Evolutionary conservation across 1,140 invertebrate genomes (phyloP).

Genomic region (Drosophila watanabei): DNA sequence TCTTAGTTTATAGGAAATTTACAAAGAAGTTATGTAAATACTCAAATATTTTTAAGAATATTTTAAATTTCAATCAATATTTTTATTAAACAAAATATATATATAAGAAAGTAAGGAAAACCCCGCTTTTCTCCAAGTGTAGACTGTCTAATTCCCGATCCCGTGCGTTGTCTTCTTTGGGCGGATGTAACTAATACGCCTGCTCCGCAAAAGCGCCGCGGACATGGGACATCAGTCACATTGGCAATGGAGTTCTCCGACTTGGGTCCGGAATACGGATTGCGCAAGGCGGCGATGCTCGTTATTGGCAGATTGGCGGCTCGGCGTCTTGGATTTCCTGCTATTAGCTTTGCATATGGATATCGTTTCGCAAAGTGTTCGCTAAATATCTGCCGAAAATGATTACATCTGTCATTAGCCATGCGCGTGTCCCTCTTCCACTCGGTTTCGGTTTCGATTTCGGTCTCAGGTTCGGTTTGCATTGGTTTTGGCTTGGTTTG

Average conservation of each 20-base stretch:
- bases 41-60: too few relatives aligned
- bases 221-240: conserved; percentile 27
- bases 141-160: conserved; percentile 4
- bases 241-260: conserved; percentile 21
- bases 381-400: conserved; percentile 48
- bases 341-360: conserved; percentile 27
- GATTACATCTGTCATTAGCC: conserved; percentile 47
- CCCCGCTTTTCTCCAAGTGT: neutral
- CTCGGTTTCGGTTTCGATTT: neutral
- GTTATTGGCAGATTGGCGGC: conserved; percentile 12
- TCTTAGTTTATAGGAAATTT: too few relatives aligned
- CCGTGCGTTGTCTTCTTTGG: conserved; percentile 15
- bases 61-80: neutral
- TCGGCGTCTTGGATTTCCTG: conserved; percentile 28
- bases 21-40: too few relatives aligned
- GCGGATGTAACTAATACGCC: conserved; percentile 53
- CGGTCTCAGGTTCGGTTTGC: too few relatives aligned
- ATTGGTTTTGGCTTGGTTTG: conserved; percentile 1
- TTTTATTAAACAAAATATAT: neutral
- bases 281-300: conserved; percentile 20
- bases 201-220: conserved; percentile 7
- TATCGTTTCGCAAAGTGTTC: conserved; percentile 41
- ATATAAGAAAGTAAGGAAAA: neutral
- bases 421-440: conserved; percentile 22
- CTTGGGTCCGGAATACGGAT: conserved; percentile 10